Evolutionary conservation across 2,113 vertebrate genomes (phyloP), one percentile per base, ranked within the genome.

Genomic region (Turdus rufiventris): DNA sequence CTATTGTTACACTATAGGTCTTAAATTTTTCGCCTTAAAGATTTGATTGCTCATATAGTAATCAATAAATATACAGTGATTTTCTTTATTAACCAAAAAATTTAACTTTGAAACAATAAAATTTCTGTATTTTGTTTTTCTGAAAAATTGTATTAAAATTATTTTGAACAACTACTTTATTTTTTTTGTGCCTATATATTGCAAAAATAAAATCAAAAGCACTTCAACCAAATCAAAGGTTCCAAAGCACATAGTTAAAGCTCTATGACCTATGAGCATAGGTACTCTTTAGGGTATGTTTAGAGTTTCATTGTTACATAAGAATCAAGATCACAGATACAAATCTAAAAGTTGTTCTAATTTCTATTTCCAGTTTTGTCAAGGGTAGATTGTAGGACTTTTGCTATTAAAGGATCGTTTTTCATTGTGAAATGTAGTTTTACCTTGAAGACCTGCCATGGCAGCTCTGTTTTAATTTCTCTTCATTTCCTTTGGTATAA

Each of bases 401-500:
- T 15, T 73, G 3, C 13, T 67, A 40, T 58, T 50, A 67, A 57
- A 54, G 16, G 26, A n/a, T 45, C 28, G 2, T 84, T 33, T 74
- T 87, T 19, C 25, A 21, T 33, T 81, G 14, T 40, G 12, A 16
- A 57, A 91, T 79, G 10, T n/a, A 40, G 48, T 73, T 89, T 89
- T 87, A 87, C 18, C 25, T 84, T 50, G n/a, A 67, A 79, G 8
- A 86, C 23, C 12, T 53, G 15, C 34, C 26, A 18, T 77, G 18
- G 33, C 34, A 91, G 63, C 65, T 87, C 48, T 68, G 15, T 38
- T 88, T 87, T 72, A 58, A 77, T 86, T 91, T 83, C 2, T 61
- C 9, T 75, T 56, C 1, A 8, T 90, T 91, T 90, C 8, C 14
- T 40, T 75, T 54, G 23, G 29, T 67, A 26, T 47, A 63, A 72